Percentiles rank a stretch among this genome's conserved stretches.
Conservation (phyloP, 2,797 vertebrate species). For the Spondyliosoma cantharus region DNA sequence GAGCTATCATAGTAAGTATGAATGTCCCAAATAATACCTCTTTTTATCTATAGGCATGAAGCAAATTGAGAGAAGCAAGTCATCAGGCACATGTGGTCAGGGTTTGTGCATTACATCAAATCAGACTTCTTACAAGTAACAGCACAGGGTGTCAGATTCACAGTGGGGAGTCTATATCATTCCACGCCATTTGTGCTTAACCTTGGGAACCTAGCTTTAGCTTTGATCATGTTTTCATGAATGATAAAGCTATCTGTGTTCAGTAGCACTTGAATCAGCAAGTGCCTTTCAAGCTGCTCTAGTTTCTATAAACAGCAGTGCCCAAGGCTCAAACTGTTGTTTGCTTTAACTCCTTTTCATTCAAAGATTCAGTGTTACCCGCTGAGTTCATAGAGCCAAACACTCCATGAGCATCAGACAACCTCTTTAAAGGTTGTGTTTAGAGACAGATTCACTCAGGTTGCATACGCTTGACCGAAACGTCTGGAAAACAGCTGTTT, state of each 20-base stretch:
- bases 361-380: slow-evolving; percentile 38
- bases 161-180: background rate
- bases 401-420: background rate
- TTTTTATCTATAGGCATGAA: background rate
- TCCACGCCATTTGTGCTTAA: background rate
- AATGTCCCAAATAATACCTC: background rate
- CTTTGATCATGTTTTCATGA: slow-evolving; percentile 50
- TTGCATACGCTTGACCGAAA: background rate
- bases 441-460: slow-evolving; percentile 13
- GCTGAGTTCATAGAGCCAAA: slow-evolving; percentile 47
- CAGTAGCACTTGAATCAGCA: slow-evolving; percentile 40
- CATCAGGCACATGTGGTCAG: background rate
- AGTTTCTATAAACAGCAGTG: slow-evolving; percentile 41
- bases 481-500: slow-evolving; percentile 9
- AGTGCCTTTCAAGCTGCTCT: slow-evolving; percentile 29
- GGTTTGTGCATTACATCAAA: background rate
- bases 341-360: slow-evolving; percentile 47
- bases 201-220: background rate
- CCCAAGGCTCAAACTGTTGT: slow-evolving; percentile 47
- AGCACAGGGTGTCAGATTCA: background rate
- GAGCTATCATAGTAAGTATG: background rate
- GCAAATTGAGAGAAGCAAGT: slow-evolving; percentile 1
- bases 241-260: slow-evolving; percentile 10
- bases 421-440: slow-evolving; percentile 29
- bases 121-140: slow-evolving; percentile 1